These are phyloP conservation scores for Centropyge bicolor DNA, from an alignment of 2,797 vertebrate genomes.

Conservation along the genomic window DNA sequence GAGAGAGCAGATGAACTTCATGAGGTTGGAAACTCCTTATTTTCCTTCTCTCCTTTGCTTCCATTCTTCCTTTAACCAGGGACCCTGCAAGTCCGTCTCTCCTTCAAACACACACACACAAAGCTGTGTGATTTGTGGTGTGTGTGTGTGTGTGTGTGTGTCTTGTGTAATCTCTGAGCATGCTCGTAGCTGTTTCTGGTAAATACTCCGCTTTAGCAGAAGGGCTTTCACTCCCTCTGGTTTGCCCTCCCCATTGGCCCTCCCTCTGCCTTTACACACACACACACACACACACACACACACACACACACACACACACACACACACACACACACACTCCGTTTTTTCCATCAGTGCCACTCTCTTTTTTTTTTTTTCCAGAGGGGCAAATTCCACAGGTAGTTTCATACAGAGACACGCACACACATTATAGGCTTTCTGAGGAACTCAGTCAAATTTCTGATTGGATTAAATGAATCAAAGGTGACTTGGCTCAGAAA, in stretches of 20 bases:
- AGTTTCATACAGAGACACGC: background rate
- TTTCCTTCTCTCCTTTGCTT: background rate
- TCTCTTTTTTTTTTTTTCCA: background rate
- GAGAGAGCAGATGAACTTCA: constrained; percentile 88
- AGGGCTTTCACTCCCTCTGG: constrained; percentile 51
- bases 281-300: background rate
- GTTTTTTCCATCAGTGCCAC: accelerated
- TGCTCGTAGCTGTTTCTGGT: constrained; percentile 73
- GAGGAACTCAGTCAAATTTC: background rate
- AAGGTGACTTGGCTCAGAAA: background rate
- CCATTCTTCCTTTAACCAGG: background rate
- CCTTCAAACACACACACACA: constrained; percentile 9
- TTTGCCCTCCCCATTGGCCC: constrained; percentile 33
- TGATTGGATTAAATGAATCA: background rate
- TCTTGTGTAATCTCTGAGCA: constrained; percentile 67
- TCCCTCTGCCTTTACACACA: background rate
- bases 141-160: constrained; percentile 10
- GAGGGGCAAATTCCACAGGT: constrained; percentile 18
- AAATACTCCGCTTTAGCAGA: constrained; percentile 73
- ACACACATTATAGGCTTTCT: background rate
- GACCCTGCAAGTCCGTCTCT: background rate
- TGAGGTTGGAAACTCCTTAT: constrained; percentile 78
- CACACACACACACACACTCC: constrained; percentile 3
- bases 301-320: constrained; percentile 31
- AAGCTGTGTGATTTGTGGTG: background rate